Conservation (phyloP, 2,888 invertebrate species). For the Copidosoma aretas region DNA sequence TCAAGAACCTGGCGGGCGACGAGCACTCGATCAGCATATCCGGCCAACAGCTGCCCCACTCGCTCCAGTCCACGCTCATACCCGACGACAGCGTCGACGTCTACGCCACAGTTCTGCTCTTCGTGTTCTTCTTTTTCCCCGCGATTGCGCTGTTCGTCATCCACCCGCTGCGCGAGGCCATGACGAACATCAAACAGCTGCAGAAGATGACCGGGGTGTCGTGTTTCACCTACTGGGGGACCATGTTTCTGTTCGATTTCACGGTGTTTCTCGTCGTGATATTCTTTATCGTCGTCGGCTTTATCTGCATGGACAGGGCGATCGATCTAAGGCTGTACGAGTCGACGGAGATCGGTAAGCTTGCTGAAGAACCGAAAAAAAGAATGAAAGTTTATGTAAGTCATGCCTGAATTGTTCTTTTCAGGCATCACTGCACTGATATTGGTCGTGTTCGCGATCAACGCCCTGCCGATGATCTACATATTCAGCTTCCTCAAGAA, state of each 20-base stretch:
- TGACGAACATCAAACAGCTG: conserved; percentile 70
- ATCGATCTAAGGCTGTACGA: conserved; percentile 49
- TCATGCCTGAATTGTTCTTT: too few species aligned
- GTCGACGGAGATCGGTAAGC: conserved; percentile 62
- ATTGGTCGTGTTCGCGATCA: conserved; percentile 66
- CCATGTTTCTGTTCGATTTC: conserved; percentile 68
- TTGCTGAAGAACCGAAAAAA: too few species aligned
- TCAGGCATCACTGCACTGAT: conserved; percentile 1
- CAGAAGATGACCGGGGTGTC: conserved; percentile 74
- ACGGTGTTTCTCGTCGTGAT: conserved; percentile 55
- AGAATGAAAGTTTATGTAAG: too few species aligned
- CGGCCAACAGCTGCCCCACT: conserved; percentile 48
- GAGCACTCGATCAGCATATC: conserved; percentile 50
- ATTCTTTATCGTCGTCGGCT: conserved; percentile 45
- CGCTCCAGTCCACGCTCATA: conserved; percentile 11
- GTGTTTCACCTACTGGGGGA: conserved; percentile 69
- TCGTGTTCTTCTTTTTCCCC: conserved; percentile 44
- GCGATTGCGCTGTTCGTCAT: conserved; percentile 64
- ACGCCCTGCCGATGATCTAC: conserved; percentile 60
- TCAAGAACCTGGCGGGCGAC: conserved; percentile 49
- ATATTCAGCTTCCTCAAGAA: conserved; percentile 45
- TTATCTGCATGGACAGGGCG: conserved; percentile 48
- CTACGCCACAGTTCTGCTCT: conserved; percentile 39
- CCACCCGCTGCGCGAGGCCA: conserved; percentile 71
- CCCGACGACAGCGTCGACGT: conserved; percentile 39